phyloP scores from a whole-genome alignment of 2,113 vertebrate genomes.

The Myrmophylax atrothorax region DNA sequence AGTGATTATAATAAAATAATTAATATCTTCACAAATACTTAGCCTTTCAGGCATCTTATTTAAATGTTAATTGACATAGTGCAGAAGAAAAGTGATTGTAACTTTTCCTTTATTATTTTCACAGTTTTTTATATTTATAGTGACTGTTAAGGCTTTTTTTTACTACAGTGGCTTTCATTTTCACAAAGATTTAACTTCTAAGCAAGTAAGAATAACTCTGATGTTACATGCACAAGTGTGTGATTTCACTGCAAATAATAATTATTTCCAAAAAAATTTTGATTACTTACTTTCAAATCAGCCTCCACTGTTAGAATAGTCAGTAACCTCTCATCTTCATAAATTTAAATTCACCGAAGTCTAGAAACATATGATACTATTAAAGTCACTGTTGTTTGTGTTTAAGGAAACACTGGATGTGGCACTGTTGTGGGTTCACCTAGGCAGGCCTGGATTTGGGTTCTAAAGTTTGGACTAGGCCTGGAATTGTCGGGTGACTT shows the following conservation, averaged over 20 bases:
- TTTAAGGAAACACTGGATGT: not conserved
- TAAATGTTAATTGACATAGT: not conserved
- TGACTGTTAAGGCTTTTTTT: not conserved
- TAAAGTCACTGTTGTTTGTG: not conserved
- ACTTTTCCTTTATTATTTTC: not conserved
- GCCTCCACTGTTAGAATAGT: not conserved
- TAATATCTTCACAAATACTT: not conserved
- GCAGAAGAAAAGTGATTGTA: not conserved
- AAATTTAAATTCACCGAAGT: not conserved
- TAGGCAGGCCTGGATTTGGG: too few species aligned
- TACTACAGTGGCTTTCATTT: not conserved
- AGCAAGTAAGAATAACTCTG: not conserved
- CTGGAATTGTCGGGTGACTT: too few species aligned
- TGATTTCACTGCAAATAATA: not conserved
- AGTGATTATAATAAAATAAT: not conserved
- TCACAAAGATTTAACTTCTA: not conserved
- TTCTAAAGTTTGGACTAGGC: too few species aligned
- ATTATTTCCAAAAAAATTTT: not conserved
- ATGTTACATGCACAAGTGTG: not conserved
- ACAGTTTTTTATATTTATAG: not conserved
- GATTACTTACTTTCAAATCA: not conserved
- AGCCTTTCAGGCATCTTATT: not conserved
- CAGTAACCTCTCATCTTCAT: not conserved
- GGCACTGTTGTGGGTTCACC: too few species aligned
- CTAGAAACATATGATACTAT: not conserved